These are phyloP conservation scores for Meghimatium bilineatum DNA, from an alignment of 2,888 invertebrate genomes.

Conservation along the genomic window DNA sequence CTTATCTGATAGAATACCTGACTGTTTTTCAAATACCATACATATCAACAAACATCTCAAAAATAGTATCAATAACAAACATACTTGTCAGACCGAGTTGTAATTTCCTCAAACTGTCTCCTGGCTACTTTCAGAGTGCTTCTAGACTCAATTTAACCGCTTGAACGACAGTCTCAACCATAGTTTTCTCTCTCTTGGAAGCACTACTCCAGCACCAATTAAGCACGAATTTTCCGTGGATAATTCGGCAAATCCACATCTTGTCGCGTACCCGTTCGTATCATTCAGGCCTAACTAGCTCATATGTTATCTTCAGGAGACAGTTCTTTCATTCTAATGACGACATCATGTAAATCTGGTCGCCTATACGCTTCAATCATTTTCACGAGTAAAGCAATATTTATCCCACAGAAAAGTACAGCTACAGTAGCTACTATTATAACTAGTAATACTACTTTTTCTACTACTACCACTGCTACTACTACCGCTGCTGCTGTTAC, in stretches of 20 bases:
- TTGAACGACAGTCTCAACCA: background rate
- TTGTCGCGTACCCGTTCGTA: background rate
- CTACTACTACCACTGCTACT: too few relatives aligned
- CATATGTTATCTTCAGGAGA: background rate
- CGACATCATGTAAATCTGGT: background rate
- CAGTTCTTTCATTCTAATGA: background rate
- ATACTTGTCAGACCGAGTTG: background rate
- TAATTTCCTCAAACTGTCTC: background rate
- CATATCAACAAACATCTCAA: background rate
- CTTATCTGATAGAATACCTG: too few relatives aligned
- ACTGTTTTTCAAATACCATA: background rate
- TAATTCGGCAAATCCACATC: constrained; percentile 19
- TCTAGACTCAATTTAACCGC: background rate
- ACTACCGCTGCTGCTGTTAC: too few relatives aligned
- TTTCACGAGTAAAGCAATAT: background rate
- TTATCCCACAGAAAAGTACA: too few relatives aligned
- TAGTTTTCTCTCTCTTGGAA: background rate
- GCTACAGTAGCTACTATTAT: too few relatives aligned
- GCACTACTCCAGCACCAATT: constrained; percentile 14
- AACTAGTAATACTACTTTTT: too few relatives aligned
- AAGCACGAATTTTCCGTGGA: constrained; percentile 3
- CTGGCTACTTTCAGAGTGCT: background rate
- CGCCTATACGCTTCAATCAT: background rate
- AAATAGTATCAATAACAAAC: background rate
- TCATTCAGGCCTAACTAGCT: background rate